Percentiles rank a stretch among this genome's conserved stretches.
Evolutionary conservation across 1,140 invertebrate species (phyloP).

Genomic region (Drosophila novamexicana): DNA sequence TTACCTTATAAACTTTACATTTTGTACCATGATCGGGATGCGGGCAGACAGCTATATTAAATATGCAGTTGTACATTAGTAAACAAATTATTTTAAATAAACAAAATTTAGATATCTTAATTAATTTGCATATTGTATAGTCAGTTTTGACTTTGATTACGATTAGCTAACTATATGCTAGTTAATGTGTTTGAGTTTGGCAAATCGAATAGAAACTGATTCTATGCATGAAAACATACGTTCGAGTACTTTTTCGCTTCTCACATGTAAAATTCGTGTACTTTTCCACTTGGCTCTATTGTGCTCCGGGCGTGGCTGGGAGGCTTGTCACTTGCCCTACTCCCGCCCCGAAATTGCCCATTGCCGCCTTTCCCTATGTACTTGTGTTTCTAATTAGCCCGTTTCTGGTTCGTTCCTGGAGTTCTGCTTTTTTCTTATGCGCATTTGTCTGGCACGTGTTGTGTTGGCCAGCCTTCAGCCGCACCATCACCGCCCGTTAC

Average conservation of each 20-base stretch:
- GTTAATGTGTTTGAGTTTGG: too few relatives aligned
- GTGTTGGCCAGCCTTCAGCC: not conserved
- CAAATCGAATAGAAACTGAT: too few relatives aligned
- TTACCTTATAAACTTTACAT: too few relatives aligned
- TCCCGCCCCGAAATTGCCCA: not conserved
- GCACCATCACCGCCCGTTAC: not conserved
- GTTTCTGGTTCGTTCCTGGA: not conserved
- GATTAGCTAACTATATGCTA: too few relatives aligned
- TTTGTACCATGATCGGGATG: too few relatives aligned
- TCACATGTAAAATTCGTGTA: slow-evolving; percentile 10
- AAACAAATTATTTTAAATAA: too few relatives aligned
- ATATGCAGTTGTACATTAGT: too few relatives aligned
- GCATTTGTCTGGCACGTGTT: slow-evolving; percentile 52
- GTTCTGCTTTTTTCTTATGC: slow-evolving; percentile 9
- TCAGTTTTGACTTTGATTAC: too few relatives aligned
- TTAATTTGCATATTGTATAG: too few relatives aligned
- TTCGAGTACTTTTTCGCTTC: not conserved
- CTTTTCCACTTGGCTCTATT: slow-evolving; percentile 11
- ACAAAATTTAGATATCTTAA: too few relatives aligned
- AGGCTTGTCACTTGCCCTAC: not conserved
- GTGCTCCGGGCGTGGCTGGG: not conserved
- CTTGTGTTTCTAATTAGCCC: slow-evolving; percentile 32
- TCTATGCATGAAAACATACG: too few relatives aligned
- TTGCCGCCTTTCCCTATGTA: not conserved
- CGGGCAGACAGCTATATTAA: too few relatives aligned